Conservation (phyloP, 2,113 vertebrate genomes). For the Lynx canadensis region DNA sequence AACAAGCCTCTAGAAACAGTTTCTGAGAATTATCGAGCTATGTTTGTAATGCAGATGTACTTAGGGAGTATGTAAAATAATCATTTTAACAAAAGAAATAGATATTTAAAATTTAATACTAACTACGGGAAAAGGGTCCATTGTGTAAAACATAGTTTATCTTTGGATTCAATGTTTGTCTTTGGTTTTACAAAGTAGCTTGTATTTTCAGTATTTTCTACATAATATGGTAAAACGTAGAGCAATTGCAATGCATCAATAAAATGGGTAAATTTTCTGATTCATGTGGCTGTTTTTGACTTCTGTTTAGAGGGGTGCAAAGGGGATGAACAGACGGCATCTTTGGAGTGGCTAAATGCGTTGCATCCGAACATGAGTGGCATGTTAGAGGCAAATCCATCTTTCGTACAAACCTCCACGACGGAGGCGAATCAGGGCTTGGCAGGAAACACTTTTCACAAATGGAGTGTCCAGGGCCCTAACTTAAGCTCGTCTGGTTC, state of each 20-base stretch:
- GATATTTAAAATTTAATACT: conserved; percentile 94
- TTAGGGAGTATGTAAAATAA: conserved; percentile 92
- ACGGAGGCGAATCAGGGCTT: background rate
- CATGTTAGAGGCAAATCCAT: background rate
- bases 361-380: background rate
- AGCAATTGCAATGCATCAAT: conserved; percentile 93
- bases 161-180: conserved; percentile 94
- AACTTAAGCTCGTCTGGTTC: background rate
- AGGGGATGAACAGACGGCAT: background rate
- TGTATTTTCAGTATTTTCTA: conserved; percentile 95
- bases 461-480: background rate
- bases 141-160: conserved; percentile 93
- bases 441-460: background rate
- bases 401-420: background rate
- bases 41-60: conserved; percentile 92
- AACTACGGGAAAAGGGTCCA: conserved; percentile 92
- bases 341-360: background rate
- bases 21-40: conserved; percentile 90
- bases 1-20: conserved; percentile 89
- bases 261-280: conserved; percentile 93
- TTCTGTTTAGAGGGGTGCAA: background rate
- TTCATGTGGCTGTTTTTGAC: conserved; percentile 68
- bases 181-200: conserved; percentile 95
- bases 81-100: conserved; percentile 93
- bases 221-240: conserved; percentile 93